phyloP scores from a whole-genome alignment of 2,113 vertebrate genomes.

The Silurus asotus region DNA sequence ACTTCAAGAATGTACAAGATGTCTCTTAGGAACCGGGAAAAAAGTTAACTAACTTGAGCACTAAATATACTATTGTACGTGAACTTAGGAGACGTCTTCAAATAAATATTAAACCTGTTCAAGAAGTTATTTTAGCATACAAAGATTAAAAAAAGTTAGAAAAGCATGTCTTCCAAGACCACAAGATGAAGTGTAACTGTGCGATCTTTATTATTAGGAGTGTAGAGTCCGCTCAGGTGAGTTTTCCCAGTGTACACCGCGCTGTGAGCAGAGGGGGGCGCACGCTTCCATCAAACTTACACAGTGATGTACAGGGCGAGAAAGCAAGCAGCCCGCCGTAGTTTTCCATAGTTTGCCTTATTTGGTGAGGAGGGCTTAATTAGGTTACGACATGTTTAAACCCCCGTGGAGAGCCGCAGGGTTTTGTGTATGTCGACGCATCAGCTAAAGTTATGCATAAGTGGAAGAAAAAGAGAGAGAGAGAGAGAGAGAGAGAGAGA shows the following conservation, averaged over 20 bases:
- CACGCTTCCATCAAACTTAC: conserved; percentile 48
- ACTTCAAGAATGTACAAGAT: background rate
- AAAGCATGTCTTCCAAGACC: background rate
- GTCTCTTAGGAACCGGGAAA: background rate
- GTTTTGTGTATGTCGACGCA: conserved; percentile 23
- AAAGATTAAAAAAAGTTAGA: too few species aligned
- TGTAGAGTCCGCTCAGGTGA: conserved; percentile 39
- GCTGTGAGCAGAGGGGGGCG: conserved; percentile 65
- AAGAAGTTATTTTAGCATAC: too few species aligned
- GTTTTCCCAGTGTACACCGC: conserved; percentile 47
- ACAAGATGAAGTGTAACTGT: background rate
- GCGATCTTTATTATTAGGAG: background rate
- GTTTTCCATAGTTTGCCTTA: conserved; percentile 70
- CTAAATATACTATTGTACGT: background rate
- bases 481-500: background rate
- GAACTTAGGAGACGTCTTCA: background rate
- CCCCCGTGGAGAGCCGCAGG: conserved; percentile 21
- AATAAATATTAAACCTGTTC: background rate
- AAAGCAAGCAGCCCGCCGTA: conserved; percentile 30
- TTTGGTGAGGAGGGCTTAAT: conserved; percentile 71
- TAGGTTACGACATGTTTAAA: conserved; percentile 59
- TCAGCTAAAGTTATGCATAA: conserved; percentile 6
- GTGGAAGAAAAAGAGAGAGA: too few species aligned
- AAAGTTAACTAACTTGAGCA: background rate
- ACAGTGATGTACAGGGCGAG: conserved; percentile 37